Evolutionary conservation across 2,797 vertebrate species (phyloP), one percentile per base, ranked within the genome.

Genomic region (Sebastes dallii): DNA sequence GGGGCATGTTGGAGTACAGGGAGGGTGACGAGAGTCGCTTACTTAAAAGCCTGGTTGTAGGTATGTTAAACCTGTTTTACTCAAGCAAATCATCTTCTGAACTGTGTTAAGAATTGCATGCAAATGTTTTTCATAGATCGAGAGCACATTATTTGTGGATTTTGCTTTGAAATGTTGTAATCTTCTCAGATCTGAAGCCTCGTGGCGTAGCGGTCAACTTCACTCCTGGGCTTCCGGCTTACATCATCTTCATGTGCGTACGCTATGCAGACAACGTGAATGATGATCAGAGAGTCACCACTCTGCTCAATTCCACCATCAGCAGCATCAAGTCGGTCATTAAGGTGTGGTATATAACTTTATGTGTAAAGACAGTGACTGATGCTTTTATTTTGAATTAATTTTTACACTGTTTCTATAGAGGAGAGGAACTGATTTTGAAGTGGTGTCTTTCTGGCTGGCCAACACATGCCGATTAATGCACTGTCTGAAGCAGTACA

Each of bases 161-260:
- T 59, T 59, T n/a, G 18, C n/a, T 50, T 46, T 56, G 3, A 39
- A 76, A 22, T 70, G 25, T 39, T 75, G 20, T 75, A 12, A 62
- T 82, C 34, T 32, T 71, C 71, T 71, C 89, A 99, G 99, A 99
- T 59, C 94, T 99, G 91, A 99, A 98, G 83, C 97, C 97, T 68
- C 96, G 97, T 50, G 97, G 98, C 0, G 97, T 99, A 18, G 98
- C 97, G 0, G 96, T 99, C 80, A 97, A 96, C 86, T 88, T 98
- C 78, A 96, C 97, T 72, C 98, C 98, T 18, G 97, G 97, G 8
- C 93, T 99, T 56, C 99, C 99, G 7, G 98, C 99, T 0, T 99
- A 98, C 81, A 97, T 99, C 85, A 90, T 99, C 81, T 99, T 99
- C 83, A 99, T 99, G 99, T 99, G 99, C 72, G 94, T 99, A 11